Conservation (phyloP, 2,888 invertebrate species). For the Saturnia pavonia region DNA sequence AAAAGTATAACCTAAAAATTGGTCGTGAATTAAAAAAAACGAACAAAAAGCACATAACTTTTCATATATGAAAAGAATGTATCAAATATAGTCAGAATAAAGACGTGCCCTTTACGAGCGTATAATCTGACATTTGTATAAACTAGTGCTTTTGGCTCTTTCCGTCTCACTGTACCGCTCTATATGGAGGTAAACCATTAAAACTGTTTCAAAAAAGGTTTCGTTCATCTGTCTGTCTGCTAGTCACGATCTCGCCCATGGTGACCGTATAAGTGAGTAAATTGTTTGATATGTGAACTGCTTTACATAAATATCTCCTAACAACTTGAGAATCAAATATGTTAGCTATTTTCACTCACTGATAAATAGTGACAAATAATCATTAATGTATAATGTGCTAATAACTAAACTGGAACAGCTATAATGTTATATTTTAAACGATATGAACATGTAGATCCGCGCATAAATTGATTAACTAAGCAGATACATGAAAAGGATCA, state of each 20-base stretch:
- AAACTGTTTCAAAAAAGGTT: conserved; percentile 21
- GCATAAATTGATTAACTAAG: no score
- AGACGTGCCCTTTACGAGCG: conserved; percentile 11
- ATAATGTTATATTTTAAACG: no score
- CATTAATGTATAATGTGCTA: no score
- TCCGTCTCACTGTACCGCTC: conserved; percentile 17
- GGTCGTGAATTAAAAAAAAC: neutral
- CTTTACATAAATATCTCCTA: neutral
- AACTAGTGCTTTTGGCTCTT: conserved; percentile 26
- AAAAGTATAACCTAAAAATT: no score
- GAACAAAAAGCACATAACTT: neutral
- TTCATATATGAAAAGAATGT: neutral
- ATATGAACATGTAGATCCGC: no score
- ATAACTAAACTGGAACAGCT: no score
- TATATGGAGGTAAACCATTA: conserved; percentile 20
- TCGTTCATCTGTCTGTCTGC: conserved; percentile 22
- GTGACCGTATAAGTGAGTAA: neutral
- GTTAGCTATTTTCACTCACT: neutral
- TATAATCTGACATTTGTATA: conserved; percentile 11
- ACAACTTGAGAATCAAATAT: neutral
- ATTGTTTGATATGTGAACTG: conserved; percentile 14
- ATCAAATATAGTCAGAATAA: neutral
- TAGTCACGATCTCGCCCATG: conserved; percentile 26
- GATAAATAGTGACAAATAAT: neutral
- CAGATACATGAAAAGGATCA: no score